Base-by-base conservation (phyloP, 2,888 invertebrate genomes). In the Adela reaumurella region DNA sequence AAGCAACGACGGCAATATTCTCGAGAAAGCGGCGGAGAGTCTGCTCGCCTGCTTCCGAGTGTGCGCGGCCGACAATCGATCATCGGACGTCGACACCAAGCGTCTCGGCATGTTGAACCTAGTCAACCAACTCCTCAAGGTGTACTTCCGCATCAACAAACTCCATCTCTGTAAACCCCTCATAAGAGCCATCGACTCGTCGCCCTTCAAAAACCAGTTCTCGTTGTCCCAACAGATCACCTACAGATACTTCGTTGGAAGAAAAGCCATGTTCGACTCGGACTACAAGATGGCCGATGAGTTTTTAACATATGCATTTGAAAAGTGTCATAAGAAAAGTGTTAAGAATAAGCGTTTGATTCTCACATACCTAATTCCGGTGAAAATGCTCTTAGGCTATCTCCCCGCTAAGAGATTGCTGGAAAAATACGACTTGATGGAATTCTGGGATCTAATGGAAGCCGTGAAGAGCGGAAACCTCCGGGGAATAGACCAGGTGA, bases 231-330 rank as follows among this genome's bases (percentile, higher is more conserved):
- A 99, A 64, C 90, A 93, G 64, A 93, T 99, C 49, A 98, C 98
- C 0, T 99, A 97, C 70, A 92, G 92, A 63, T 97, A 97, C 70
- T 98, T 95, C 73, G 94, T 97, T 17, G 98, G 98, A 0, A 83
- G 97, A 24, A 97, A 98, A 67, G 94, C 96, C 2, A 97, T 99
- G 94, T 99, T 98, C 67, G 98, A 99, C 70, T 95, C 95, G 49
- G 94, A 98, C 65, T 96, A 96, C 63, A 89, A 89, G 67, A 84
- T 87, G 69, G 98, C 98, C 18, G 96, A 98, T 66, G 90, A 94
- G 63, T 92, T 90, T 62, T 72, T 99, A 18, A 88, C 92, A 0
- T 99, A 89, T 69, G 97, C 98, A 1, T 98, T 98, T 67, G 86
- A 90, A 63, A 88, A 92, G 61, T 97, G 98, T 60, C 94, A 94